Conservation (phyloP, 2,113 vertebrate genomes). For the Neodontobutis hainanensis region DNA sequence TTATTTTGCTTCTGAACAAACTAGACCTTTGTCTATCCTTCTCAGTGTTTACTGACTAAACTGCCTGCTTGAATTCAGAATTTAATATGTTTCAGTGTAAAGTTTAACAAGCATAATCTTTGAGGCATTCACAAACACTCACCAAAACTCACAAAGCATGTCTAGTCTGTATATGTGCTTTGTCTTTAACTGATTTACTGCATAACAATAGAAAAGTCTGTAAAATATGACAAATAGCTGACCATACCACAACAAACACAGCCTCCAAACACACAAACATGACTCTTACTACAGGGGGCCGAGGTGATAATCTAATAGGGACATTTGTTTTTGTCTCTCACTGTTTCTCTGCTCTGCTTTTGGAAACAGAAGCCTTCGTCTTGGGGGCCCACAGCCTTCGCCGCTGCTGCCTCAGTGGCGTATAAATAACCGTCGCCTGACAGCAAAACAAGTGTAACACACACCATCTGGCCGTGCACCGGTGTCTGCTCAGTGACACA, state of each 20-base stretch:
- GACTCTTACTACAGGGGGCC: constrained; percentile 25
- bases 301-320: constrained; percentile 72
- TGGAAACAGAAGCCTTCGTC: constrained; percentile 54
- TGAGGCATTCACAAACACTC: no score
- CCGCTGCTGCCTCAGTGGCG: constrained; percentile 38
- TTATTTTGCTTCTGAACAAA: no score
- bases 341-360: constrained; percentile 32
- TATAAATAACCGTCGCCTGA: constrained; percentile 72
- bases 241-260: neutral
- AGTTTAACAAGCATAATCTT: no score
- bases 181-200: no score
- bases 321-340: constrained; percentile 67
- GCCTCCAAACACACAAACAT: neutral
- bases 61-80: no score
- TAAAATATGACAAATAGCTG: neutral
- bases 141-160: no score
- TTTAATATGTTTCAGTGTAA: no score
- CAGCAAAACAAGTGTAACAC: constrained; percentile 73
- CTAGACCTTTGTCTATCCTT: no score
- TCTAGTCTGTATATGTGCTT: no score
- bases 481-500: constrained; percentile 53
- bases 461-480: constrained; percentile 71
- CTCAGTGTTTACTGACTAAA: no score
- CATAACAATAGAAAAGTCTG: no score
- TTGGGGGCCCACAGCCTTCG: constrained; percentile 35